These are phyloP conservation scores for Pseudomyrmex cubaensis DNA, from an alignment of 1,140 invertebrate genomes.

Conservation along the genomic window DNA sequence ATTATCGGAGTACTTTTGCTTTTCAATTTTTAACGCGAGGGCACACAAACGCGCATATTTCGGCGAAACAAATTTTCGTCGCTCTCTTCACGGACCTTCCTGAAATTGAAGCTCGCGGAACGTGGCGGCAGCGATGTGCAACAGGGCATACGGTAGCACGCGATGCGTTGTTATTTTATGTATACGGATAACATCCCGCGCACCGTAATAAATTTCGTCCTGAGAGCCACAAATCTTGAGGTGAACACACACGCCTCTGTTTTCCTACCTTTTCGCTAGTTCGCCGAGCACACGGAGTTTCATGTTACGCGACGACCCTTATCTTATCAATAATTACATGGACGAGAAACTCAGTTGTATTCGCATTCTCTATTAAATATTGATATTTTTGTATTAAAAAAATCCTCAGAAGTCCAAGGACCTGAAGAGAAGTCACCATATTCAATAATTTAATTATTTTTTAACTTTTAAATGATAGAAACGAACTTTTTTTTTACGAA, in stretches of 20 bases:
- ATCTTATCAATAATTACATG: neutral
- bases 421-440: no score
- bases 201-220: slow-evolving; percentile 61
- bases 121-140: neutral
- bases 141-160: slow-evolving; percentile 33
- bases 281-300: neutral
- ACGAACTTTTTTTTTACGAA: no score
- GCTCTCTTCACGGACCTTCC: slow-evolving; percentile 6
- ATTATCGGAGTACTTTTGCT: slow-evolving; percentile 7
- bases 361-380: neutral
- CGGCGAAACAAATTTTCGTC: slow-evolving; percentile 48
- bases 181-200: slow-evolving; percentile 63
- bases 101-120: slow-evolving; percentile 48
- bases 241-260: slow-evolving; percentile 28
- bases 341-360: neutral
- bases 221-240: slow-evolving; percentile 56
- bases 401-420: no score
- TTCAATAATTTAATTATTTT: no score
- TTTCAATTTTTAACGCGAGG: slow-evolving; percentile 56
- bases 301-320: neutral
- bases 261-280: slow-evolving; percentile 22
- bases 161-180: slow-evolving; percentile 65
- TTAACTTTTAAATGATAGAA: no score
- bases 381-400: neutral
- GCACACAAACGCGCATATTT: slow-evolving; percentile 50